Percentiles rank a stretch among this genome's conserved stretches.
Evolutionary conservation across 2,797 vertebrate species (phyloP).

Genomic region (Lutjanus campechanus): DNA sequence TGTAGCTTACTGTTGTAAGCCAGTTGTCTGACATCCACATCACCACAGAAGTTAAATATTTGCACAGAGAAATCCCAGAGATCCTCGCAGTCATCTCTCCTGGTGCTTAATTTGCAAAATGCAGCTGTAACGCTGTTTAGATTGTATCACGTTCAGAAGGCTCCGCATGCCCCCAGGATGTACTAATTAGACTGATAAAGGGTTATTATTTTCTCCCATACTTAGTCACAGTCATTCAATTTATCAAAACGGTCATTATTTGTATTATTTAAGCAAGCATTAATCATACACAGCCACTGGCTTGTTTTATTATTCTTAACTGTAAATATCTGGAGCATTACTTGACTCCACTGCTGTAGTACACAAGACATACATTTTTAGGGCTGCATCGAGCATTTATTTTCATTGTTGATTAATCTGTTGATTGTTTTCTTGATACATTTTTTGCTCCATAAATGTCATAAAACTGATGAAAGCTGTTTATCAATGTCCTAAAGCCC

Average conservation of each 20-base stretch:
- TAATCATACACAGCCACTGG: background rate
- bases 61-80: constrained; percentile 70
- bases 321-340: background rate
- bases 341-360: background rate
- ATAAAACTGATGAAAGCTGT: too few species aligned
- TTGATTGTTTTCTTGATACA: too few species aligned
- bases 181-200: constrained; percentile 64
- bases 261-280: constrained; percentile 16
- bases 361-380: too few species aligned
- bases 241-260: constrained; percentile 40
- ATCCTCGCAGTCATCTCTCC: constrained; percentile 64
- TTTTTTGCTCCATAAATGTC: too few species aligned
- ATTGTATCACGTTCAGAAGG: constrained; percentile 48
- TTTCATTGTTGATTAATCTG: too few species aligned
- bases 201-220: constrained; percentile 52
- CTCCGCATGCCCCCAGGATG: constrained; percentile 49
- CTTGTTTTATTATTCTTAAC: constrained; percentile 11
- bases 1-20: constrained; percentile 54
- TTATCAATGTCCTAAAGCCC: too few species aligned
- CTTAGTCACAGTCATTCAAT: constrained; percentile 34
- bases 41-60: constrained; percentile 71
- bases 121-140: constrained; percentile 56
- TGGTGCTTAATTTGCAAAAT: constrained; percentile 72
- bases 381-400: too few species aligned
- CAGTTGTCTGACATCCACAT: constrained; percentile 67